Base-by-base conservation (phyloP, 2,797 vertebrate genomes). In the Takifugu rubripes region DNA sequence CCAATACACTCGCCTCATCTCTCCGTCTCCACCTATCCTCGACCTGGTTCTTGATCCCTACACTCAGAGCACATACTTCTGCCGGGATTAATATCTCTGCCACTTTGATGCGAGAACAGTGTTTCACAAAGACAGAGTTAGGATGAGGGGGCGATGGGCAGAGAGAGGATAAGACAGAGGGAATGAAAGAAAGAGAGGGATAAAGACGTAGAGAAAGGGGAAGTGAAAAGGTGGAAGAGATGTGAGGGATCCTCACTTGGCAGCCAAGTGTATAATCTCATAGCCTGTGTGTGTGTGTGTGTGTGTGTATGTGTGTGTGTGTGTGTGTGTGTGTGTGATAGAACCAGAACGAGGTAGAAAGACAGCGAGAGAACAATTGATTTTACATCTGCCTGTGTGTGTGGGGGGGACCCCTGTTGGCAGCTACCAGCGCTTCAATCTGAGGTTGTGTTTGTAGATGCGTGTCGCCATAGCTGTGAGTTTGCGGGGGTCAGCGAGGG, bases 51-150 rank as follows among this genome's bases (percentile, higher is more conserved):
- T 88, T 90, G 89, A 91, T 91, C 90, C 86, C 66, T 81, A 81
- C 67, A 84, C 78, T 89, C 79, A 70, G 83, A 87, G 82, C 76
- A 74, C 78, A 90, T 88, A 87, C 83, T 89, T 90, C 74, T 81
- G 75, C 68, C 74, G 54, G 89, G 89, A 92, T 92, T 91, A 91
- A 91, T 90, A 91, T 87, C 90, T 87, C 79, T 90, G 68, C 69
- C 87, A 89, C 91, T 92, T 91, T 93, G 90, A 92, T 91, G 84
- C 84, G 75, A 63, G 82, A 86, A 85, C 80, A 77, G 82, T 87
- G 82, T 83, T 83, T 90, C 79, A 87, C 85, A 87, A 87, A 88
- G 87, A 78, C 77, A 64, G 78, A 79, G 80, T 81, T 76, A 78
- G 72, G 73, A 72, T 79, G 79, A 70, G 79, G 73, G 78, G 84